Evolutionary conservation across 2,888 invertebrate species (phyloP), one percentile per base, ranked within the genome.

Genomic region (Ceraclea dissimilis): DNA sequence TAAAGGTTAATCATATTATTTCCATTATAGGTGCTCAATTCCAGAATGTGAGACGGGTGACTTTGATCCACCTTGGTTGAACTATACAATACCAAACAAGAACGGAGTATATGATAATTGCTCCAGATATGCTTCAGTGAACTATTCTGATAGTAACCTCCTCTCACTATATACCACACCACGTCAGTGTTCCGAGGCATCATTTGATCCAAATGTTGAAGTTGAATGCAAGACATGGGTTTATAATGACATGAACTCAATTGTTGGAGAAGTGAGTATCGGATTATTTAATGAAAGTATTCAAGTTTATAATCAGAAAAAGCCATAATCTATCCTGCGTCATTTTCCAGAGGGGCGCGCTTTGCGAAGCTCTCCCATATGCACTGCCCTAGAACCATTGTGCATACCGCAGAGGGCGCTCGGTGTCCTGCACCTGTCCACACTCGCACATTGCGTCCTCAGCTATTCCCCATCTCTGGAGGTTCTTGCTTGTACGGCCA

Each of bases 211-310:
- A 2, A 65, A 68, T 44, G 63, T 62, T 13, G 71, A 70, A 0
- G 66, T 74, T 55, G 65, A 69, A 0, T 85, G 85, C 64, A 69
- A 74, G n/a, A 67, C 69, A 16, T 71, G 82, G 58, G 66, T 83
- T 19, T 85, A 81, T 65, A 80, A 81, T 63, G 73, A 79, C 64
- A 78, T 81, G 66, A 72, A 78, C 51, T 83, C 85, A 49, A 80
- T 86, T 61, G 78, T 79, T 1, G 84, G 81, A 64, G 85, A 85
- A 75, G 86, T 86, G 20, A 39, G 48, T 16, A 39, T n/a, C 13
- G 4, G 10, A 26, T 26, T 26, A n/a, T n/a, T n/a, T n/a, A n/a
- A n/a, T n/a, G n/a, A n/a, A n/a, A n/a, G n/a, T n/a, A n/a, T n/a
- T n/a, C n/a, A n/a, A n/a, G n/a, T n/a, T n/a, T n/a, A n/a, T n/a